Conservation (phyloP, 2,797 vertebrate species). For the Chaunax sp. region DNA sequence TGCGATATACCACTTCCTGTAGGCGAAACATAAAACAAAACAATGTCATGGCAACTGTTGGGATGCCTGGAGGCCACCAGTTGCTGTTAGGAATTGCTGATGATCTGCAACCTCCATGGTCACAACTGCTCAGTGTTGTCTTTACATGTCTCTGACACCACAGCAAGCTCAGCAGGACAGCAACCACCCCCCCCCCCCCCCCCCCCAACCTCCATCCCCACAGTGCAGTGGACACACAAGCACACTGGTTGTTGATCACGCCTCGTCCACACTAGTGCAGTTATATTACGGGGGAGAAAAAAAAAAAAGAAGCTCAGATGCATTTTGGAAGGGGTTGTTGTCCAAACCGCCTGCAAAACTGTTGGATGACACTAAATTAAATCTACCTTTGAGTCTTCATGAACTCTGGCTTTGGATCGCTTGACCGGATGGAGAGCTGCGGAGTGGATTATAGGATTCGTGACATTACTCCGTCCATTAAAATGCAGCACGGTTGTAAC, state of each 20-base stretch:
- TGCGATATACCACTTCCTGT: constrained; percentile 59
- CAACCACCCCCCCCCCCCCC: constrained; percentile 23
- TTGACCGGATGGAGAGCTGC: not conserved
- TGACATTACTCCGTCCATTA: not conserved
- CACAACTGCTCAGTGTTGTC: constrained; percentile 74
- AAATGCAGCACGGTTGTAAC: not conserved
- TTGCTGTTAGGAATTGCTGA: constrained; percentile 79
- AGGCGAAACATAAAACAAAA: constrained; percentile 71
- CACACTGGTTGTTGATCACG: constrained; percentile 2
- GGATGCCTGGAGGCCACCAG: constrained; percentile 75
- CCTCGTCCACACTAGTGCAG: not conserved
- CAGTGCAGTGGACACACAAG: constrained; percentile 27
- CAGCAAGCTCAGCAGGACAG: constrained; percentile 50
- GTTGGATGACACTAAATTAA: not conserved
- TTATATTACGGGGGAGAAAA: constrained; percentile 1
- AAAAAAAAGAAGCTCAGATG: not conserved
- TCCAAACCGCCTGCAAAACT: too few relatives aligned
- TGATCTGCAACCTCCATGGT: constrained; percentile 67
- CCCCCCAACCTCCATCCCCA: constrained; percentile 27
- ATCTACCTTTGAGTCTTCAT: too few relatives aligned
- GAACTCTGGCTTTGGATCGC: not conserved
- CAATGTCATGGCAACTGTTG: constrained; percentile 74
- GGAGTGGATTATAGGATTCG: not conserved
- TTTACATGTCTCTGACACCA: constrained; percentile 70
- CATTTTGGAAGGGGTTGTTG: not conserved